Conservation (phyloP, 2,888 invertebrate genomes). For the Harmothoe impar region DNA sequence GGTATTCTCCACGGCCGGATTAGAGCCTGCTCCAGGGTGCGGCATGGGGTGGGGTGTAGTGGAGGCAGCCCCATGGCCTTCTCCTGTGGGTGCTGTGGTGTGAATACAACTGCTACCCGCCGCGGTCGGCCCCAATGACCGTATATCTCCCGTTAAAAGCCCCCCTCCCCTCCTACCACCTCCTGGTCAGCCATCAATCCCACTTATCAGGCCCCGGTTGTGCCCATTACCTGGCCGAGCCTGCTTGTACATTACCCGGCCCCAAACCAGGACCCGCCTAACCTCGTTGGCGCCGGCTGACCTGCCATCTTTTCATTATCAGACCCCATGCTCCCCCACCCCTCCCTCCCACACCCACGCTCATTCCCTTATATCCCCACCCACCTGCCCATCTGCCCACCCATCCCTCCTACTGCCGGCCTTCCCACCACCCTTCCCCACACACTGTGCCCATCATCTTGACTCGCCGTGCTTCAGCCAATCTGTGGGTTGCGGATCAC, state of each 20-base stretch:
- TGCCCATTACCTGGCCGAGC: constrained; percentile 12
- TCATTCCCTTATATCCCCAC: background rate
- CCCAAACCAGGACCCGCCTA: constrained; percentile 17
- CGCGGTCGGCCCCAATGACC: constrained; percentile 17
- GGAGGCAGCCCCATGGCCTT: background rate
- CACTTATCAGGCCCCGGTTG: constrained; percentile 25
- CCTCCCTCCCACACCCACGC: background rate
- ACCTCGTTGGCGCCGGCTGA: constrained; percentile 6
- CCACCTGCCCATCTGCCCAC: background rate
- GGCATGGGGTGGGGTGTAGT: background rate
- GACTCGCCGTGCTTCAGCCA: too few relatives aligned
- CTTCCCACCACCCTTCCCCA: background rate
- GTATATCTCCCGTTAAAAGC: constrained; percentile 42
- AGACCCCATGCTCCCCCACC: background rate
- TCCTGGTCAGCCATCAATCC: background rate
- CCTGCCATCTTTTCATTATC: constrained; percentile 45
- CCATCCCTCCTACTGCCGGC: background rate
- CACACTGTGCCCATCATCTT: background rate
- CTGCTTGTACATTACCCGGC: constrained; percentile 31
- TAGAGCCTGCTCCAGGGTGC: constrained; percentile 24
- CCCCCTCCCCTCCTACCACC: background rate
- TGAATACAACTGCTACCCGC: constrained; percentile 25
- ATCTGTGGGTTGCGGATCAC: too few relatives aligned
- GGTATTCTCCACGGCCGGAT: constrained; percentile 19
- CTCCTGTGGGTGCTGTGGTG: constrained; percentile 25